Conservation (phyloP, 2,797 vertebrate species). For the Odontamblyopus lacepedii region DNA sequence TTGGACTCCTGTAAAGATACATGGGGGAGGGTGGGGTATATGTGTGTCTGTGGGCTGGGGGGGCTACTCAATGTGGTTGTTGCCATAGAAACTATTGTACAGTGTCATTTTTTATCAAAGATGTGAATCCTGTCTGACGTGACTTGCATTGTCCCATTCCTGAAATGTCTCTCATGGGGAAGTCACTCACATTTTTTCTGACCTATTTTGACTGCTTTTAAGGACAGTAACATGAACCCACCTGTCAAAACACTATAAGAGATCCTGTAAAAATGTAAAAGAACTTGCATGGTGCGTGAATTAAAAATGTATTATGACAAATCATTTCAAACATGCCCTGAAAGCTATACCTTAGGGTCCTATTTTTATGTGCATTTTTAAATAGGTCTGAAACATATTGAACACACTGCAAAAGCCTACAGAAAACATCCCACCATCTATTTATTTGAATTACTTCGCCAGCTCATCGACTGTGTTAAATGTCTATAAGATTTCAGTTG, state of each 20-base stretch:
- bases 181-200: constrained; percentile 45
- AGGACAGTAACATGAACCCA: constrained; percentile 63
- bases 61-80: constrained; percentile 68
- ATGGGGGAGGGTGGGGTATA: constrained; percentile 29
- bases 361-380: constrained; percentile 78
- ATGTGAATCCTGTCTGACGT: constrained; percentile 67
- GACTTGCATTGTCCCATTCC: constrained; percentile 56
- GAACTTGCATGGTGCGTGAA: constrained; percentile 82
- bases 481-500: constrained; percentile 49
- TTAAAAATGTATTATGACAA: constrained; percentile 77
- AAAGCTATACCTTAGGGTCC: constrained; percentile 71
- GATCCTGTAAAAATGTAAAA: constrained; percentile 83
- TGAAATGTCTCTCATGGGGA: constrained; percentile 31
- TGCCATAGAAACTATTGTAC: constrained; percentile 75
- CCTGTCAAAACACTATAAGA: constrained; percentile 63
- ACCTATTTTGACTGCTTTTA: constrained; percentile 67
- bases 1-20: constrained; percentile 71
- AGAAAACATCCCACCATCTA: constrained; percentile 32
- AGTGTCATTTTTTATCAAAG: constrained; percentile 81
- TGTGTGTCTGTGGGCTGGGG: constrained; percentile 15
- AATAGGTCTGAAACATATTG: constrained; percentile 65
- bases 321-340: constrained; percentile 72
- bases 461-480: constrained; percentile 41
- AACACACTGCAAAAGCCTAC: constrained; percentile 61
- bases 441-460: constrained; percentile 45